Percentiles rank a stretch among this genome's conserved stretches.
phyloP scores from a whole-genome alignment of 2,888 invertebrate species.

The Lobophora halterata region DNA sequence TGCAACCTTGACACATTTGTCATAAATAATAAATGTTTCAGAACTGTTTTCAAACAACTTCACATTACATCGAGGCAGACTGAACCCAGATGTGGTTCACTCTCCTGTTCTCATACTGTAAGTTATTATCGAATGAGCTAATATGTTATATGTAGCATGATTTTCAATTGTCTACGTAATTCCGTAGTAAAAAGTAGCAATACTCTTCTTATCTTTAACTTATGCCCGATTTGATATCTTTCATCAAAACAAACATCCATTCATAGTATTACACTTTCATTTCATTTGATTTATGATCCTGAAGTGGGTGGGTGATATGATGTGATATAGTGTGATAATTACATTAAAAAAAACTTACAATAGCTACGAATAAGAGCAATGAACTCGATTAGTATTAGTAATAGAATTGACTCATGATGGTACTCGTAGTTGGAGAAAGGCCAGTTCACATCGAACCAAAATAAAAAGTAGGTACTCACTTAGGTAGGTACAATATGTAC shows the following conservation, averaged over 20 bases:
- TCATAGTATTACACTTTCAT: too few relatives aligned
- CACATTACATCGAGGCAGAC: constrained; percentile 19
- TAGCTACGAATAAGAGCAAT: constrained; percentile 15
- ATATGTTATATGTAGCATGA: constrained; percentile 10
- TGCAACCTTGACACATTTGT: too few relatives aligned
- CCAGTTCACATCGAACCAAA: constrained; percentile 17
- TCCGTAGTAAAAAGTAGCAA: too few relatives aligned
- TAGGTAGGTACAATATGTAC: too few relatives aligned
- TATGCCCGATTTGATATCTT: too few relatives aligned
- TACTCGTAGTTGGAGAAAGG: constrained; percentile 21
- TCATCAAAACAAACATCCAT: too few relatives aligned
- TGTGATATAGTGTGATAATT: too few relatives aligned
- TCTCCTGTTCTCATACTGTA: constrained; percentile 16
- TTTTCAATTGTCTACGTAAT: too few relatives aligned
- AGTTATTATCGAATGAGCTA: constrained; percentile 16
- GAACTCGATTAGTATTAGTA: constrained; percentile 19
- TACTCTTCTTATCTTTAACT: too few relatives aligned
- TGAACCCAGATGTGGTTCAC: constrained; percentile 26
- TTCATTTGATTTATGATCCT: too few relatives aligned
- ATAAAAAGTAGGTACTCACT: constrained; percentile 4
- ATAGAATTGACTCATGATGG: constrained; percentile 16
- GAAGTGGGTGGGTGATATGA: too few relatives aligned
- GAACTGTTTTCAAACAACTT: constrained; percentile 7
- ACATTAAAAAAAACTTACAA: constrained; percentile 5
- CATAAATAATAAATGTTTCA: constrained; percentile 10